phyloP scores from a whole-genome alignment of 2,797 vertebrate species.

The Anas capensis region DNA sequence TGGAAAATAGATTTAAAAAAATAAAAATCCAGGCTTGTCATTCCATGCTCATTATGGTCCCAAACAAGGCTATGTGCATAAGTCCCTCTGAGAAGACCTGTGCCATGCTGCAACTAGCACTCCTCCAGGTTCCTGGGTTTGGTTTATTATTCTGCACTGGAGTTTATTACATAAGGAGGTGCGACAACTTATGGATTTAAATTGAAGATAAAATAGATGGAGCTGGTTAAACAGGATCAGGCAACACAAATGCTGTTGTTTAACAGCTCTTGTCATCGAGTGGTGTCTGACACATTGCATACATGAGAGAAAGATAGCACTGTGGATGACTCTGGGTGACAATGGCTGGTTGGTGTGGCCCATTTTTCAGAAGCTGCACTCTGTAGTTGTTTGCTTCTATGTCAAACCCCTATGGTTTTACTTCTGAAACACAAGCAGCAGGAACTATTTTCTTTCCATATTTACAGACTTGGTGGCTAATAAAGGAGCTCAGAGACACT shows the following conservation, averaged over 20 bases:
- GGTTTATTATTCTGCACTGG: background rate
- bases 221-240: background rate
- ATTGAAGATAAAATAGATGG: background rate
- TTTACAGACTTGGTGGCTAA: background rate
- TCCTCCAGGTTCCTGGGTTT: background rate
- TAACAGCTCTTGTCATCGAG: background rate
- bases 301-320: rapidly evolving
- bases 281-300: rapidly evolving
- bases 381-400: background rate
- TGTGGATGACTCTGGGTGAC: rapidly evolving
- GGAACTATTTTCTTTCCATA: background rate
- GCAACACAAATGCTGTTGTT: background rate
- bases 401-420: background rate
- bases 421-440: background rate
- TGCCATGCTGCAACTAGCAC: background rate
- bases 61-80: background rate
- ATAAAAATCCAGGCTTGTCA: background rate
- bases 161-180: background rate
- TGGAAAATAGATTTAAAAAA: background rate
- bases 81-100: background rate
- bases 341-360: background rate
- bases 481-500: background rate
- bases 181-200: background rate
- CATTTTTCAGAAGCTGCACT: background rate
- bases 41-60: background rate